Base-by-base conservation (phyloP, 2,888 invertebrate species). In the Dryocosmus kuriphilus region DNA sequence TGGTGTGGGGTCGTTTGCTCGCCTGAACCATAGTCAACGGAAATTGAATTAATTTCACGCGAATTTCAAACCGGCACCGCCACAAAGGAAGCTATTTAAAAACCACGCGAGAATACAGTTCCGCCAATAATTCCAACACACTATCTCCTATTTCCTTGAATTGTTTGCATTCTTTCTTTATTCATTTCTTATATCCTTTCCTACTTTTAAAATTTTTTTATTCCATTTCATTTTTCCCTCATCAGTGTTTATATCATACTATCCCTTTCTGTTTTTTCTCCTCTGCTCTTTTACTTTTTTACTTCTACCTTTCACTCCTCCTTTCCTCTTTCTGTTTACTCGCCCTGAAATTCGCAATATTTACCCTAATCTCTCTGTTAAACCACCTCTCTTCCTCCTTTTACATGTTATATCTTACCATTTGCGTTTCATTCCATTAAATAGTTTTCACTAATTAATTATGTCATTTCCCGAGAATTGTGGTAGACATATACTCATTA, bases 21-120 rank as follows among this genome's bases (percentile, higher is more conserved):
- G 74, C n/a, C 61, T 74, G 61, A 60, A 61, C 41, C 60, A 74
- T 61, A 74, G 74, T 74, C 74, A 61, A 74, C 74, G 60, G 74
- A 74, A 74, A 61, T 74, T 61, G 74, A 74, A 74, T 74, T 74
- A 74, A 74, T 74, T 74, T 74, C 74, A 61, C 61, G 74, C 74
- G 74, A 74, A 74, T 74, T 74, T 24, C 74, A 74, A 60, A 74
- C 60, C 74, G 74, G 16, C 60, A 38, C 24, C 38, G 11, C 61
- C 61, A 74, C 61, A 74, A 60, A 74, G 74, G 60, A 74, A 74
- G 74, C 74, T 35, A 61, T 74, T 74, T 74, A 74, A 74, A 74
- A 74, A 55, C 74, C 74, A 76, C 78, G 71, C 76, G 77, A 77
- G 57, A 62, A 51, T 76, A 32, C 38, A 32, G 57, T 57, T 75